Evolutionary conservation across 2,888 invertebrate species (phyloP).

Genomic region (Aspidiotus rigidus): DNA sequence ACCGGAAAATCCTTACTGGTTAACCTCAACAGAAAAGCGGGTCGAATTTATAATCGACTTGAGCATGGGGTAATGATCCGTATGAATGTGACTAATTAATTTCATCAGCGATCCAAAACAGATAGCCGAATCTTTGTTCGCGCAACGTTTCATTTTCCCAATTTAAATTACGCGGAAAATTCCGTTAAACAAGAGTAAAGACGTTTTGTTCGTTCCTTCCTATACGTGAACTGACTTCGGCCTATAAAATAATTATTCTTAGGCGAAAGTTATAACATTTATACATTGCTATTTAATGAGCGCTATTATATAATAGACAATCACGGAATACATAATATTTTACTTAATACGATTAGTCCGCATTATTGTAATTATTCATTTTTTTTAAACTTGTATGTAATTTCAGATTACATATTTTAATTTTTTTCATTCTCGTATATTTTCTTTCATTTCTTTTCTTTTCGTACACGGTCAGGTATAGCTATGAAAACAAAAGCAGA

Average conservation of each 20-base stretch:
- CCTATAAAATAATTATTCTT: constrained; percentile 9
- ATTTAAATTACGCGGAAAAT: constrained; percentile 27
- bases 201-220: background rate
- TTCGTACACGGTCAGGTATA: no score
- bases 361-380: no score
- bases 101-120: constrained; percentile 33
- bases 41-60: constrained; percentile 11
- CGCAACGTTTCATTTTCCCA: constrained; percentile 22
- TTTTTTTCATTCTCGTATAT: background rate
- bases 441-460: no score
- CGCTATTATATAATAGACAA: background rate
- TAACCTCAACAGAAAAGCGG: background rate
- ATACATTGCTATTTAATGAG: background rate
- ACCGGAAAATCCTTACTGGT: background rate
- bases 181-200: background rate
- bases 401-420: background rate
- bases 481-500: no score
- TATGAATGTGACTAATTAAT: constrained; percentile 33
- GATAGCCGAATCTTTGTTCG: constrained; percentile 24
- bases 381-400: no score
- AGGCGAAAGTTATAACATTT: background rate
- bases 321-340: background rate
- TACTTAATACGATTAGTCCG: background rate
- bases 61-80: constrained; percentile 31
- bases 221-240: background rate